phyloP scores from a whole-genome alignment of 2,797 vertebrate species.

The Pogonophryne albipinna region DNA sequence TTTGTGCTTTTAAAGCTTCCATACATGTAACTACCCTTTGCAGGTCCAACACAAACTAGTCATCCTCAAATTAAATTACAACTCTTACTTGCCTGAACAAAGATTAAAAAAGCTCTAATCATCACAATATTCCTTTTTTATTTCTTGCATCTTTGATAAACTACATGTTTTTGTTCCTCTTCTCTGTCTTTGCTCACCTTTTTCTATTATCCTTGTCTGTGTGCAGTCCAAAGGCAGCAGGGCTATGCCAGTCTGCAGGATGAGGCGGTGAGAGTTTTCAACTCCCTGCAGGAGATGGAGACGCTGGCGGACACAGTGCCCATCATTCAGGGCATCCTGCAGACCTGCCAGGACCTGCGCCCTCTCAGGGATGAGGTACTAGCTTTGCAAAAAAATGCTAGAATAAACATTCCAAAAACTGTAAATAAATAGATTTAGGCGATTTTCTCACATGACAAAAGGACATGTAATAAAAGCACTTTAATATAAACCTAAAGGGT shows the following conservation, averaged over 20 bases:
- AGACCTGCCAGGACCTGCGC: constrained; percentile 94
- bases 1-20: background rate
- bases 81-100: background rate
- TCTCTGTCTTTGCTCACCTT: background rate
- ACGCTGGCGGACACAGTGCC: constrained; percentile 92
- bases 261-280: constrained; percentile 95
- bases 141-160: background rate
- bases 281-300: constrained; percentile 96
- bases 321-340: constrained; percentile 94
- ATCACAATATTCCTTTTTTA: background rate
- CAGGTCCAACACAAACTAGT: background rate
- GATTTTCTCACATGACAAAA: background rate
- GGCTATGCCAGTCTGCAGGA: constrained; percentile 95
- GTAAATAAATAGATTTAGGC: background rate
- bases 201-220: background rate
- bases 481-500: background rate
- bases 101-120: background rate
- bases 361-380: constrained; percentile 90
- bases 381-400: background rate
- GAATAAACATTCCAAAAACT: background rate
- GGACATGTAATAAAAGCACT: background rate
- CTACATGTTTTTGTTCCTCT: background rate
- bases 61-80: background rate
- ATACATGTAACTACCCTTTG: background rate
- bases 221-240: constrained; percentile 90